Conservation (phyloP, 2,888 invertebrate species). For the Empis stercorea region DNA sequence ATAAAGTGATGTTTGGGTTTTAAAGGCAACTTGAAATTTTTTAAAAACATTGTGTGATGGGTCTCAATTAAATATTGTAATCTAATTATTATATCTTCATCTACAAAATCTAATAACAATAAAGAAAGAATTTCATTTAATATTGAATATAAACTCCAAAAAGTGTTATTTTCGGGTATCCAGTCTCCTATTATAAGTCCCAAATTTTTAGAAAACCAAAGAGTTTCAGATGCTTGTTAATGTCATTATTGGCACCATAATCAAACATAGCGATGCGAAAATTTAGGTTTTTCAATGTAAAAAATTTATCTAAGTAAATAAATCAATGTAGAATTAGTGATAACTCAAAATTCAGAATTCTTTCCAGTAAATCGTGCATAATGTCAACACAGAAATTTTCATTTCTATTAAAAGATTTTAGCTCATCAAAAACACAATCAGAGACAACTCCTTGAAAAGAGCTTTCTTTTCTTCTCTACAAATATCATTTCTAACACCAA, state of each 20-base stretch:
- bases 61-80: neutral
- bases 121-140: neutral
- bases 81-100: neutral
- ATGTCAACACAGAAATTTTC: slow-evolving; percentile 12
- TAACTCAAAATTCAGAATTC: slow-evolving; percentile 4
- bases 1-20: slow-evolving; percentile 2
- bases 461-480: too few relatives aligned
- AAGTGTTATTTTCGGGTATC: neutral
- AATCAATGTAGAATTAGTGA: slow-evolving; percentile 7
- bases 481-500: too few relatives aligned
- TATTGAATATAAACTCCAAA: neutral
- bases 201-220: neutral
- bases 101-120: neutral
- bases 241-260: neutral
- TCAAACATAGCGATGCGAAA: neutral
- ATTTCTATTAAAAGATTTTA: slow-evolving; percentile 9
- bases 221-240: neutral
- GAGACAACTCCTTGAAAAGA: too few relatives aligned
- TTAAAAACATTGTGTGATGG: neutral
- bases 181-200: neutral
- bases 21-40: neutral
- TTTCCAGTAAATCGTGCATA: slow-evolving; percentile 11
- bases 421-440: neutral
- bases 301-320: slow-evolving; percentile 1
- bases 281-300: neutral